Base-by-base conservation (phyloP, 2,113 vertebrate genomes). In the Cyphomyrus plagiostoma region DNA sequence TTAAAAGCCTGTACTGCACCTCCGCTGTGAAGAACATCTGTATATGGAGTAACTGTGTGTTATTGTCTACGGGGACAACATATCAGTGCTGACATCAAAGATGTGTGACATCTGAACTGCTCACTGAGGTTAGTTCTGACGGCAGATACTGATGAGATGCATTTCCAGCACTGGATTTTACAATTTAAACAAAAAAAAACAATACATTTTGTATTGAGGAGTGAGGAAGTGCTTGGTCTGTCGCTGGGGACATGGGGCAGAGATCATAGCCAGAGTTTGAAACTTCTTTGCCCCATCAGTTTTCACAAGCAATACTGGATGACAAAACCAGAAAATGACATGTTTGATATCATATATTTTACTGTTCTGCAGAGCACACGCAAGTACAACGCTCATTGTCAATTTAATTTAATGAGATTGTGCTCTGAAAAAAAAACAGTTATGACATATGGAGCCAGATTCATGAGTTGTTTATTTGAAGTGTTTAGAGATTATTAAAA, bases 21-120 rank as follows among this genome's bases (percentile, higher is more conserved):
- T 56, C 50, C 1, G 21, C 19, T n/a, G 45, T n/a, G 39, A 83
- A 48, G 15, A 11, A 3, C 86, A 87, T 87, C 26, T 87, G 86
- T 52, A 56, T 42, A 30, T 56, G 26, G 86, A 11, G 19, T 4
- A 56, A 56, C 50, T 49, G 66, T 74, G 49, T 74, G 17, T 95
- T 56, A 93, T 89, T 92, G 93, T 93, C 95, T 91, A 90, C 91
- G 82, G 90, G 94, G 90, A 92, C 90, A 93, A 92, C 94, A 58
- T 92, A 93, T 94, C 89, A 87, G 91, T 84, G 83, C 90, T 92
- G 92, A 94, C 95, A 94, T 97, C 95, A 96, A 96, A 97, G 94
- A 90, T 52, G 46, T 89, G 85, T 93, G 93, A 93, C 93, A 91
- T 91, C 89, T 62, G 50, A 89, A 83, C 50, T 26, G 39, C 48